phyloP scores from a whole-genome alignment of 2,113 vertebrate genomes.

The Riparia riparia region DNA sequence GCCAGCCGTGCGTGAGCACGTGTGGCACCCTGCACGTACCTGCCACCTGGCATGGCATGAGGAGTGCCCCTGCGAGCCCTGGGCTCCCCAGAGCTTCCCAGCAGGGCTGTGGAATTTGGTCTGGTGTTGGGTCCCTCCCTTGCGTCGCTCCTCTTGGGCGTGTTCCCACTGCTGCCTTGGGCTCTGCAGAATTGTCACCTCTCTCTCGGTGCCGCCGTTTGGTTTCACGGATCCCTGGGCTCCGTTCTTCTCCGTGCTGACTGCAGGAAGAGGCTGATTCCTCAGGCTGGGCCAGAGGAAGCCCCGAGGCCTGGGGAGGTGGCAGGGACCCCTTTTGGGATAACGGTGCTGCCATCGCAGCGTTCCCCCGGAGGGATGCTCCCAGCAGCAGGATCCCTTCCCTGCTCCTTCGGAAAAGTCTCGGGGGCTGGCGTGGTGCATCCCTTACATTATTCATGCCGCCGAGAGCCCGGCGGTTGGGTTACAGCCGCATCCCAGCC shows the following conservation, averaged over 20 bases:
- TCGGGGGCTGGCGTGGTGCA: conserved; percentile 80
- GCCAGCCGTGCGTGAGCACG: not conserved
- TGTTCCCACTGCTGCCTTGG: fast-evolving
- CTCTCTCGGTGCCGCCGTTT: not conserved
- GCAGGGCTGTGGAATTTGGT: not conserved
- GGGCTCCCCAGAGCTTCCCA: not conserved
- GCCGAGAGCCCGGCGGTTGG: conserved; percentile 79
- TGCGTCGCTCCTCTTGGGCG: fast-evolving
- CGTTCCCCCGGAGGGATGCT: fast-evolving
- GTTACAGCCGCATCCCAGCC: conserved; percentile 82
- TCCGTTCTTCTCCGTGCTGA: not conserved
- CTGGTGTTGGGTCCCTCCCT: not conserved
- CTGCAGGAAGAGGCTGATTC: not conserved
- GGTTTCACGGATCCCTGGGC: not conserved
- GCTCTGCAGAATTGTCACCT: not conserved
- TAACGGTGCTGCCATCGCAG: fast-evolving
- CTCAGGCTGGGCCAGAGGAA: not conserved
- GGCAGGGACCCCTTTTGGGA: not conserved
- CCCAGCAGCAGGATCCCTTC: not conserved
- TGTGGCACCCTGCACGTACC: fast-evolving
- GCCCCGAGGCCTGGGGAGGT: fast-evolving
- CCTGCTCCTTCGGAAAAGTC: conserved; percentile 77
- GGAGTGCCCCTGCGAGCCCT: fast-evolving
- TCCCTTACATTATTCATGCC: conserved; percentile 90
- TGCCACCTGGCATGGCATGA: fast-evolving